These are phyloP conservation scores for Mycteria americana DNA, from an alignment of 2,797 vertebrate species.

Conservation along the genomic window DNA sequence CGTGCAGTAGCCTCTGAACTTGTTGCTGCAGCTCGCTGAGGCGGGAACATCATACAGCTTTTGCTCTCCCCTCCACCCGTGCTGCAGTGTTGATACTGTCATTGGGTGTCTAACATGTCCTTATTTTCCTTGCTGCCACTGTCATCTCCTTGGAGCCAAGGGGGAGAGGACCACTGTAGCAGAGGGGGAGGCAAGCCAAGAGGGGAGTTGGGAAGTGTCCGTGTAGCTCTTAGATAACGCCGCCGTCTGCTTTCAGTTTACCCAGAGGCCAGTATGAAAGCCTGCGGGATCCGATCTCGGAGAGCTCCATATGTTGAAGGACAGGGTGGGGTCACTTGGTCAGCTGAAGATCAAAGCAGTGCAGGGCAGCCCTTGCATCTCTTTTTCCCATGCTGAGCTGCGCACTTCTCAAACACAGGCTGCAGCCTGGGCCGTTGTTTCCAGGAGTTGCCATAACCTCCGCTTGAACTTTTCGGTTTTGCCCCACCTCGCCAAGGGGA, in stretches of 20 bases:
- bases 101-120: fast-evolving
- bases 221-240: fast-evolving
- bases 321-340: background rate
- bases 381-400: background rate
- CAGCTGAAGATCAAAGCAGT: background rate
- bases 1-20: fast-evolving
- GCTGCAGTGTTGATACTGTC: background rate
- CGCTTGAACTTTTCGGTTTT: background rate
- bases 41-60: background rate
- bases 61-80: background rate
- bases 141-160: background rate
- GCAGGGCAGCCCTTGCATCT: background rate
- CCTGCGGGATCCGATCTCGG: fast-evolving
- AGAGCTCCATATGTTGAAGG: background rate
- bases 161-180: background rate
- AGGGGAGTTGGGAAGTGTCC: fast-evolving
- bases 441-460: background rate
- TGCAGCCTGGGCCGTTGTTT: fast-evolving
- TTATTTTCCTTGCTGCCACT: background rate
- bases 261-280: background rate
- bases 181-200: background rate
- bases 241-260: background rate
- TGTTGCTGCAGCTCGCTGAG: fast-evolving
- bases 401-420: background rate
- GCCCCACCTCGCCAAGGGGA: background rate